Base-by-base conservation (phyloP, 2,113 vertebrate genomes). In the Petrocephalus zakoni region DNA sequence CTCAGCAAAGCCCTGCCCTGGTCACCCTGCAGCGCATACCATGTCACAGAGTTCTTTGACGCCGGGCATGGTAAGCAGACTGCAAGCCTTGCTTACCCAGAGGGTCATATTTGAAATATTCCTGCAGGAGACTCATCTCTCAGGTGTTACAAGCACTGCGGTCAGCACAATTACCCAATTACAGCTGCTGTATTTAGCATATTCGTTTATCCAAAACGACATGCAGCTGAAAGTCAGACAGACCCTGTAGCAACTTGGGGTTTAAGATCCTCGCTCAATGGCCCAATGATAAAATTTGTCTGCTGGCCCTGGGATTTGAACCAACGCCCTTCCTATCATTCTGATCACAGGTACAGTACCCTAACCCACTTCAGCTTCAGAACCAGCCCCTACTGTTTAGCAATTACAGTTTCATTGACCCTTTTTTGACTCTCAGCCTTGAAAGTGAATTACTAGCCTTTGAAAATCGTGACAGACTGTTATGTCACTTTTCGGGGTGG, bases 21-120 rank as follows among this genome's bases (percentile, higher is more conserved):
- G 98, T 99, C 98, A 0, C 97, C 97, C 5, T 99, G 98, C 94
- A 99, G 98, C 0, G 97, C 97, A 58, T 96, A 95, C 91, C 97
- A 98, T 93, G 94, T 99, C 93, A 99, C 98, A 0, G 98, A 99
- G 89, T 98, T 99, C 94, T 97, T 99, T 91, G 97, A 99, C 2
- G 96, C 97, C 0, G 98, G 98, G 25, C 97, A 99, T 0, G 98
- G 98, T 99, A 95, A 88, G 86, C 25, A 47, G 2, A 4, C 84
- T 55, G 49, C n/a, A 10, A 29, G 17, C 34, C 49, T 19, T 34
- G 8, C n/a, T 56, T 17, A 85, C 15, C n/a, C 52, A 55, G 17
- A 21, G 51, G 29, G 34, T 19, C 34, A 42, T 1, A 78, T 78
- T 78, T 78, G 0, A 78, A 78, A 42, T 19, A 21, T 29, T 42